Base-by-base conservation (phyloP, 35 echinoderm and acorn worm species). In the Ophioderma brevispina region DNA sequence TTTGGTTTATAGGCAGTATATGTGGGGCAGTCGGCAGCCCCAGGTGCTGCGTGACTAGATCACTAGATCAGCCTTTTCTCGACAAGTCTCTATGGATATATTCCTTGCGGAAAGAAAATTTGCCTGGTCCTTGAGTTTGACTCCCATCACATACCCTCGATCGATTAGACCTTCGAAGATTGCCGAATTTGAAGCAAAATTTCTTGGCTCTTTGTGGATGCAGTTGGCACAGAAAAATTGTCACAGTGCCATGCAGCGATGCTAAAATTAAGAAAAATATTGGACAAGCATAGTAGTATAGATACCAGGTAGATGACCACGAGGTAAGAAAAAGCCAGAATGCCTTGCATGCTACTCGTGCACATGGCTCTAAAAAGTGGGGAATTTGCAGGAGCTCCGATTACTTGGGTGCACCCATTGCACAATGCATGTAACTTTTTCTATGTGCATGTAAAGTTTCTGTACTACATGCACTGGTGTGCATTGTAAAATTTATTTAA, bases 11-110 rank as follows among this genome's bases (percentile, higher is more conserved):
- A 18, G 59, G 59, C 59, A 70, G 5, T 70, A 70, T 70, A 6
- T 70, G 59, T 15, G 59, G 59, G 4, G 59, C 23, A 15, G 59
- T 13, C 41, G 59, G n/a, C 23, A 70, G 13, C 1, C 38, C 37
- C 13, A 91, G 75, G 77, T 91, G 84, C 37, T 91, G 70, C 4
- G 84, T 32, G 17, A 91, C 77, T 36, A 91, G 42, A 40, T 91
- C 90, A 91, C 90, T 15, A 91, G 75, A 56, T 91, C 90, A 36
- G 49, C 82, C 33, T 91, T 91, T 55, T 91, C 90, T 37, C 38
- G 75, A 37, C 90, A 91, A 40, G 90, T 42, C 39, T 85, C 38
- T 19, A 82, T 91, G 75, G 81, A 85, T 1, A 91, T 83, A 39
- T 83, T 79, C 1, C 82, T 64, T 18, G 82, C 40, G 19, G 75